Percentiles rank a stretch among this genome's conserved stretches.
These are phyloP conservation scores for Macrostomum lignano DNA, from an alignment of 1,140 invertebrate species.

Conservation along the genomic window DNA sequence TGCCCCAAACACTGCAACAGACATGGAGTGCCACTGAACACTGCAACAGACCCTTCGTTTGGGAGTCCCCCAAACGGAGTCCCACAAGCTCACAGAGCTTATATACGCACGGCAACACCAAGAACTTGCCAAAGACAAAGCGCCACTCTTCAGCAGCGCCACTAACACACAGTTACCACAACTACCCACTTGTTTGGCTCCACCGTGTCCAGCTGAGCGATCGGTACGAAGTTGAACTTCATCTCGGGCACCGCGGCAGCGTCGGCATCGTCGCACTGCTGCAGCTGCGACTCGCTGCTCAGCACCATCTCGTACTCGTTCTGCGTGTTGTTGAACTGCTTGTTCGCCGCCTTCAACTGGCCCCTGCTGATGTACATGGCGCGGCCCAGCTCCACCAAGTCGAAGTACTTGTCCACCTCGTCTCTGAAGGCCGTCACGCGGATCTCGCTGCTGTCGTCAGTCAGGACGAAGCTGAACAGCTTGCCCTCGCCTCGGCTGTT, in stretches of 20 bases:
- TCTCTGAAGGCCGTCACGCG: constrained; percentile 70
- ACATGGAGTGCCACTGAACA: too few species aligned
- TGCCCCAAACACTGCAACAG: too few species aligned
- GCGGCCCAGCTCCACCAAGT: constrained; percentile 46
- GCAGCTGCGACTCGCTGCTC: constrained; percentile 36
- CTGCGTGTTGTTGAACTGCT: constrained; percentile 48
- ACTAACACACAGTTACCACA: too few species aligned
- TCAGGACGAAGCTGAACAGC: constrained; percentile 62
- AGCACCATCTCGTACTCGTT: constrained; percentile 90
- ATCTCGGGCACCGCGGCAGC: constrained; percentile 29
- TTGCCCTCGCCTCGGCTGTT: constrained; percentile 71
- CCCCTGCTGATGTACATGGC: constrained; percentile 60
- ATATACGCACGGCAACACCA: too few species aligned
- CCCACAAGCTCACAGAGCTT: too few species aligned
- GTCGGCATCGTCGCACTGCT: constrained; percentile 31
- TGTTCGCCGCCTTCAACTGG: constrained; percentile 59
- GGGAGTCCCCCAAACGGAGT: too few species aligned
- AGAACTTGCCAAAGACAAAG: too few species aligned
- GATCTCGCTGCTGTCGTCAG: constrained; percentile 78
- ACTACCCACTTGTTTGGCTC: too few species aligned
- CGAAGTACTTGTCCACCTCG: constrained; percentile 57
- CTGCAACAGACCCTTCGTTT: too few species aligned
- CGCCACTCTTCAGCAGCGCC: too few species aligned
- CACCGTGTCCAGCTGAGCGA: constrained; percentile 43
- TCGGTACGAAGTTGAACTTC: constrained; percentile 50